These are phyloP conservation scores for Leucoraja ocellata DNA, from an alignment of 2,797 vertebrate species.

Conservation along the genomic window DNA sequence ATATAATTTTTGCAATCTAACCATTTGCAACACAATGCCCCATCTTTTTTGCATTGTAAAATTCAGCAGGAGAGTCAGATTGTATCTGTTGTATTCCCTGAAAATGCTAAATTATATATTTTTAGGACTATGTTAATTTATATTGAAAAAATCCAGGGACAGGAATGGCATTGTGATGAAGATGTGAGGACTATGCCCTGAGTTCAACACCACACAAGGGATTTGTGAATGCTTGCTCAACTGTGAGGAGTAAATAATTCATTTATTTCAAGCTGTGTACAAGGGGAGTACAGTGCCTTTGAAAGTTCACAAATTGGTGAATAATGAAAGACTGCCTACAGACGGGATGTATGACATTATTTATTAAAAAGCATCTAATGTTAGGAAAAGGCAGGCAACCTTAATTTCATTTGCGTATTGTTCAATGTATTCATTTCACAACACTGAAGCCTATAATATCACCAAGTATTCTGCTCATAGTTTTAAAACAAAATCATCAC, in stretches of 20 bases:
- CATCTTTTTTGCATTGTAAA: neutral
- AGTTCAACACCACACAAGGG: constrained; percentile 59
- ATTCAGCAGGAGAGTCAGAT: neutral
- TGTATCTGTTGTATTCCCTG: neutral
- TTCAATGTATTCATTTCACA: neutral
- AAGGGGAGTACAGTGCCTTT: constrained; percentile 48
- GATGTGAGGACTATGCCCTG: constrained; percentile 49
- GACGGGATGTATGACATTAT: constrained; percentile 45
- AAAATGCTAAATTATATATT: neutral
- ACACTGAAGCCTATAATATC: neutral
- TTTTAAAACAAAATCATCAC: neutral
- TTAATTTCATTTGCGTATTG: constrained; percentile 44
- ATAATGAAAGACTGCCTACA: constrained; percentile 46
- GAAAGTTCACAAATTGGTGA: constrained; percentile 50
- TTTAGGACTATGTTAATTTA: constrained; percentile 40
- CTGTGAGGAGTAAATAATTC: constrained; percentile 75
- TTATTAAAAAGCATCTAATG: constrained; percentile 47
- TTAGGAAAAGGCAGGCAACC: constrained; percentile 58
- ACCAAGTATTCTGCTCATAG: neutral
- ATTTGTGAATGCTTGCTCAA: constrained; percentile 68
- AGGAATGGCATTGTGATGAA: constrained; percentile 42
- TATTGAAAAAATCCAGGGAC: constrained; percentile 34
- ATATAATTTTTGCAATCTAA: constrained; percentile 9
- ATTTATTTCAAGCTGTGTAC: constrained; percentile 51
- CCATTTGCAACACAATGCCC: neutral